Conservation (phyloP, 2,888 invertebrate species). For the Chymomyza amoena region DNA sequence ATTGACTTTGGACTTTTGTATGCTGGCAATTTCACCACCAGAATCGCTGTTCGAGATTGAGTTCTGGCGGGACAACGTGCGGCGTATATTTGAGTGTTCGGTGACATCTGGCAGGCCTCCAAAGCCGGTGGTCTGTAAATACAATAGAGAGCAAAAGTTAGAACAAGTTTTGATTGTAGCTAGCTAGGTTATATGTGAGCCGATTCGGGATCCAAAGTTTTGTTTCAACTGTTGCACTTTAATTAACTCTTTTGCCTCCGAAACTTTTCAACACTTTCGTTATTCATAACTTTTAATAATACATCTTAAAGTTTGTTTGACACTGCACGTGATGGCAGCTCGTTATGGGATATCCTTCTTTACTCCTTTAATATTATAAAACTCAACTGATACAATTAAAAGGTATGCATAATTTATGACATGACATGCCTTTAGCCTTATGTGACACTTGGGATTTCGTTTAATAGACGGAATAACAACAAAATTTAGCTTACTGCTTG, state of each 20-base stretch:
- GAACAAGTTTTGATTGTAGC: not conserved
- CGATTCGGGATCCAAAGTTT: not conserved
- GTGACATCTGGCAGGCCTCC: conserved; percentile 79
- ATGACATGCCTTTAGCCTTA: not conserved
- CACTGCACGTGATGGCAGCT: not conserved
- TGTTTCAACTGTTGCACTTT: not conserved
- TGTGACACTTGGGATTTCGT: not conserved
- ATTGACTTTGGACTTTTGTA: conserved; percentile 77
- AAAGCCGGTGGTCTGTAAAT: conserved; percentile 77
- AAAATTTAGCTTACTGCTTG: not conserved
- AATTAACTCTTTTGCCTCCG: not conserved
- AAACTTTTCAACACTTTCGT: not conserved
- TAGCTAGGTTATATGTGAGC: not conserved
- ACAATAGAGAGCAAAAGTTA: not conserved
- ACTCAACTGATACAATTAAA: not conserved
- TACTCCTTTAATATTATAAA: not conserved
- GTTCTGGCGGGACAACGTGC: conserved; percentile 77
- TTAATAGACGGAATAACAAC: not conserved
- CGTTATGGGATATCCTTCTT: not conserved
- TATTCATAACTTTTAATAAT: not conserved
- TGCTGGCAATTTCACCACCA: conserved; percentile 77
- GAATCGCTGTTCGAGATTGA: conserved; percentile 78
- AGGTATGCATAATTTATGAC: not conserved
- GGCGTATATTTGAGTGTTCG: conserved; percentile 78
- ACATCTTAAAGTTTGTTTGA: not conserved